phyloP scores from a whole-genome alignment of 2,888 invertebrate species.

The Drosophila sordidula region DNA sequence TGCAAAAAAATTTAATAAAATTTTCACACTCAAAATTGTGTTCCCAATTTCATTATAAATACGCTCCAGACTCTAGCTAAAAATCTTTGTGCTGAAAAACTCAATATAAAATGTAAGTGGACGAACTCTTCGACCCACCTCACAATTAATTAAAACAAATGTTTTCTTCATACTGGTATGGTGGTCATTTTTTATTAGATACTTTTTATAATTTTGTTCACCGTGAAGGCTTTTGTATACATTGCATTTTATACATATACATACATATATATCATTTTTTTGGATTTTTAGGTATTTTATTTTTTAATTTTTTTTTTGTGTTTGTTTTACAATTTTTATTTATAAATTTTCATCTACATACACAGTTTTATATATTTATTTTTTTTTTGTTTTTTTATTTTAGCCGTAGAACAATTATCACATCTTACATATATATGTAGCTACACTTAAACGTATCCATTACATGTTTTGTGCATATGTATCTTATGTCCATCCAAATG shows the following conservation, averaged over 20 bases:
- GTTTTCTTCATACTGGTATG: constrained; percentile 46
- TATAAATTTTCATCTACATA: constrained; percentile 73
- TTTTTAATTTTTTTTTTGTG: constrained; percentile 15
- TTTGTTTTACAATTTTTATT: constrained; percentile 21
- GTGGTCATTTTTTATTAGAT: constrained; percentile 60
- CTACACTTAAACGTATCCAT: constrained; percentile 75
- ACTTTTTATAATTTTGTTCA: constrained; percentile 32
- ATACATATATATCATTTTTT: constrained; percentile 28
- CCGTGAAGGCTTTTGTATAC: constrained; percentile 44
- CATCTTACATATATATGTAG: constrained; percentile 76
- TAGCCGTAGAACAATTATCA: constrained; percentile 78
- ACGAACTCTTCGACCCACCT: not conserved
- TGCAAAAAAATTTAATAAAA: no score
- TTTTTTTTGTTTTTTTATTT: constrained; percentile 32
- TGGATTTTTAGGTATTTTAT: constrained; percentile 16
- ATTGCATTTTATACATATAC: constrained; percentile 41
- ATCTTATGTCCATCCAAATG: constrained; percentile 44
- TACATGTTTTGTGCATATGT: constrained; percentile 74
- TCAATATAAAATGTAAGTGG: no score
- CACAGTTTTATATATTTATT: constrained; percentile 34
- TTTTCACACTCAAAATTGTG: no score
- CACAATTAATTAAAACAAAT: constrained; percentile 9
- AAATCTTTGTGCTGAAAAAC: no score
- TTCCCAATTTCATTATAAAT: no score
- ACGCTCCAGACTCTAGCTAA: no score